A percentile compares a stretch with the other conserved stretches of the same genome.
These are phyloP conservation scores for Tragelaphus imberbis DNA, from an alignment of 2,113 vertebrate genomes.

Conservation along the genomic window DNA sequence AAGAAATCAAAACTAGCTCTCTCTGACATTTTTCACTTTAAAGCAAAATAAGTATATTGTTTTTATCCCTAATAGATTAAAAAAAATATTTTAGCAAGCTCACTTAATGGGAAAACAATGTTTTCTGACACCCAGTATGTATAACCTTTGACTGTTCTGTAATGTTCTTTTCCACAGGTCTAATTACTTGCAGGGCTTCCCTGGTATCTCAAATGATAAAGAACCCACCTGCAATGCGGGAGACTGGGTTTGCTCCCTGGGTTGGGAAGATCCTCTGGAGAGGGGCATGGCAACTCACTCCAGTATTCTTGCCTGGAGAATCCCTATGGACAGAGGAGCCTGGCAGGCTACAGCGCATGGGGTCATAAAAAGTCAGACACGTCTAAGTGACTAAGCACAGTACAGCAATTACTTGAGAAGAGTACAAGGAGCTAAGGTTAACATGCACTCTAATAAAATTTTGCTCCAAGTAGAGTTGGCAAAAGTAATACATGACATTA, in stretches of 20 bases:
- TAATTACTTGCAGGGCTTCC: constrained; percentile 63
- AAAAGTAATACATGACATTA: constrained; percentile 54
- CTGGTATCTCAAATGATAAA: background rate
- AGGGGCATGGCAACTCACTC: background rate
- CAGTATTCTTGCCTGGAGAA: background rate
- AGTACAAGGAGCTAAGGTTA: constrained; percentile 57
- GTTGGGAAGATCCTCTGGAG: background rate
- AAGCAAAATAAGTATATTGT: background rate
- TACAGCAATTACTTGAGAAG: background rate
- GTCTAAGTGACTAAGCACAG: background rate
- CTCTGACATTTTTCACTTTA: background rate
- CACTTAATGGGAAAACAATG: constrained; percentile 21
- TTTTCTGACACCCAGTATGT: constrained; percentile 6
- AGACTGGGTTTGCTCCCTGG: background rate
- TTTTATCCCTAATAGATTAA: background rate
- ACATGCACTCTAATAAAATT: constrained; percentile 51
- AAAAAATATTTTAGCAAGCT: constrained; percentile 4
- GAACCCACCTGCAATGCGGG: background rate
- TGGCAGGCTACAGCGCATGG: background rate
- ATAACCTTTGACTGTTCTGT: constrained; percentile 19
- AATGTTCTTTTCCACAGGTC: background rate
- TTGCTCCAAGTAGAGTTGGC: constrained; percentile 53
- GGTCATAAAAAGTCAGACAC: background rate
- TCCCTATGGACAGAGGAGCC: background rate
- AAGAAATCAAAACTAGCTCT: background rate